Base-by-base conservation (phyloP, 2,113 vertebrate species). In the Syngnathus scovelli region DNA sequence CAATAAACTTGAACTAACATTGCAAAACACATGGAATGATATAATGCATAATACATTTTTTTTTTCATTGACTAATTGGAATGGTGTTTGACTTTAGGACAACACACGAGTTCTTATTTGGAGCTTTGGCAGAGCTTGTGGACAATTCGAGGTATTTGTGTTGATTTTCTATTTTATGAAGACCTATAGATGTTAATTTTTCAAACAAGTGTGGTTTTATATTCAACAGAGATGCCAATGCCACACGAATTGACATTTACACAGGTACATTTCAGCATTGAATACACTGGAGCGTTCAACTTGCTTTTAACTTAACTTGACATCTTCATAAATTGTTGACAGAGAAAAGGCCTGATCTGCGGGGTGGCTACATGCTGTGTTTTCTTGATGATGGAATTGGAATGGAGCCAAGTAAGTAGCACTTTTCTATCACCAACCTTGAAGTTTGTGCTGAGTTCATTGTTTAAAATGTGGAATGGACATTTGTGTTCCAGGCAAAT, bases 101-200 rank as follows among this genome's bases (percentile, higher is more conserved):
- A 69, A 99, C 97, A 36, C 97, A 99, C 7, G 97, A 99, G 84
- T 99, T 99, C 84, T 91, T 99, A 72, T 99, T 99, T 89, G 97
- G 97, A 81, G 97, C 97, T 61, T 91, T 99, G 89, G 96, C 97
- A 62, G 96, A 98, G 81, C 93, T 98, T 76, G 95, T 99, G 79
- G 96, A 99, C 91, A 99, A 99, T 75, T 97, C 97, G 81, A 98
- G 97, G 97, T 99, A 94, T 19, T 6, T 1, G 6, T 33, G 36
- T 46, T 44, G 1, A 74, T 61, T 56, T 21, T 1, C 9, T 0
- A 41, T 19, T 37, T 55, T 8, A 21, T 64, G 0, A 0, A 63
- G 46, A n/a, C 5, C 54, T 15, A 8, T 38, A 75, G 27, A 60
- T 70, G 15, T 72, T 12, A 55, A 65, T 41, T 2, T 70, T 79